Percentiles rank a stretch among this genome's conserved stretches.
Conservation (phyloP, 1,140 invertebrate genomes). For the Drosophila pseudoobscura region DNA sequence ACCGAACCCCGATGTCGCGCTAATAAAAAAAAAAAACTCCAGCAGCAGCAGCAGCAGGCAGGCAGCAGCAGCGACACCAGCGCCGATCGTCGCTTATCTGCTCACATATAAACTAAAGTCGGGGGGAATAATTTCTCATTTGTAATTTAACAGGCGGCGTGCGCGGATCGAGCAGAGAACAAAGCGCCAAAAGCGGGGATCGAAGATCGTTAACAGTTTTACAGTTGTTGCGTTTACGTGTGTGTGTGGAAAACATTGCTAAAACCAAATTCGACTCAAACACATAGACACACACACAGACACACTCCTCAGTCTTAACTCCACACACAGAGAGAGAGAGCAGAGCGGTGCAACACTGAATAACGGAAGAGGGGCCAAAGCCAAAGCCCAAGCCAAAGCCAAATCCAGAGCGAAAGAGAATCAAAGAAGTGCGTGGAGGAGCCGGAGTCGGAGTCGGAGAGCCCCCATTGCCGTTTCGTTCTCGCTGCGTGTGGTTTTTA, state of each 20-base stretch:
- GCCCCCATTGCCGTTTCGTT: slow-evolving; percentile 12
- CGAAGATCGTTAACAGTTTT: slow-evolving; percentile 30
- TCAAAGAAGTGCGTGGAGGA: slow-evolving; percentile 42
- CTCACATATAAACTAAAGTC: slow-evolving; percentile 82
- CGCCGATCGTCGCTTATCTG: slow-evolving; percentile 67
- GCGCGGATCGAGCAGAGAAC: slow-evolving; percentile 55
- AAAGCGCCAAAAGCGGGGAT: slow-evolving; percentile 43
- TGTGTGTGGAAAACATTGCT: slow-evolving; percentile 49
- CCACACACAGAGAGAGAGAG: neutral
- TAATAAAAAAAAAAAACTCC: slow-evolving; percentile 50
- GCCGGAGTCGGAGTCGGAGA: neutral
- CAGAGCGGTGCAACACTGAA: neutral
- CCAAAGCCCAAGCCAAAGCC: neutral
- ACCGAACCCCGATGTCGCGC: slow-evolving; percentile 1
- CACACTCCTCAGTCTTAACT: neutral
- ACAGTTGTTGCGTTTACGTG: slow-evolving; percentile 13
- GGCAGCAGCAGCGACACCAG: slow-evolving; percentile 27
- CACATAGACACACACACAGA: neutral
- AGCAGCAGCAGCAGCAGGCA: slow-evolving; percentile 38
- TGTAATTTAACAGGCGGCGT: slow-evolving; percentile 80
- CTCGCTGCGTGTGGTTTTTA: slow-evolving; percentile 39
- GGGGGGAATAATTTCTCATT: slow-evolving; percentile 79
- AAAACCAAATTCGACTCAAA: slow-evolving; percentile 18
- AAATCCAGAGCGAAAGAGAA: slow-evolving; percentile 14
- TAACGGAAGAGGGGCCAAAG: slow-evolving; percentile 1